Percentiles rank a stretch among this genome's conserved stretches.
These are phyloP conservation scores for Antigone vipio DNA, from an alignment of 2,113 vertebrate species.

Conservation along the genomic window DNA sequence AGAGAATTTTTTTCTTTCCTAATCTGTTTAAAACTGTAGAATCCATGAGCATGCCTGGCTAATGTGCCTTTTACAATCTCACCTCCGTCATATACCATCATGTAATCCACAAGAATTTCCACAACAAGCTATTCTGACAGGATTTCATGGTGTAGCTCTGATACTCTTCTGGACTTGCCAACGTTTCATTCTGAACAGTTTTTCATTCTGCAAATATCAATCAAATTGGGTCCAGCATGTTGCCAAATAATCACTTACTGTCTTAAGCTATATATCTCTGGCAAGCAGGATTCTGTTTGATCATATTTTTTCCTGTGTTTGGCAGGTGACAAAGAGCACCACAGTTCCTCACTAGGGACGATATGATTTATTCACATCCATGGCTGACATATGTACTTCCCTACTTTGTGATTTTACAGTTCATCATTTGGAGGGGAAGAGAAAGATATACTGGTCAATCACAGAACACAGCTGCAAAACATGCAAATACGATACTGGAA, in stretches of 20 bases:
- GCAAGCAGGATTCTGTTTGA: not conserved
- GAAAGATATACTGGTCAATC: not conserved
- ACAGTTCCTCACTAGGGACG: not conserved
- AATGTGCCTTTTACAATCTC: not conserved
- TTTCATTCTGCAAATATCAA: constrained; percentile 3
- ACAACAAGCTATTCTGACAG: not conserved
- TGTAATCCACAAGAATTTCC: constrained; percentile 9
- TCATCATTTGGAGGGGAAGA: not conserved
- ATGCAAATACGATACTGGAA: not conserved
- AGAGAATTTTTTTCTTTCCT: not conserved
- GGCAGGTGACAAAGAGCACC: not conserved
- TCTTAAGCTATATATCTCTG: not conserved
- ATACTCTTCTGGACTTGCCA: not conserved
- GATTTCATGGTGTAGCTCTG: not conserved
- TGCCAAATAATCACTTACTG: constrained; percentile 1
- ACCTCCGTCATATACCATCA: not conserved
- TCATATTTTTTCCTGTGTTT: not conserved
- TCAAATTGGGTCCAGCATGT: not conserved
- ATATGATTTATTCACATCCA: not conserved
- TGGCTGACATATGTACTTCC: not conserved
- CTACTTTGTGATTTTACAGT: not conserved
- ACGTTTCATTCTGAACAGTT: not conserved
- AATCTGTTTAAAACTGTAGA: not conserved
- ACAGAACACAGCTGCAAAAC: not conserved
- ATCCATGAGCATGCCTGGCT: not conserved